phyloP scores from a whole-genome alignment of 1,140 invertebrate genomes.

The Elymnias hypermnestra region DNA sequence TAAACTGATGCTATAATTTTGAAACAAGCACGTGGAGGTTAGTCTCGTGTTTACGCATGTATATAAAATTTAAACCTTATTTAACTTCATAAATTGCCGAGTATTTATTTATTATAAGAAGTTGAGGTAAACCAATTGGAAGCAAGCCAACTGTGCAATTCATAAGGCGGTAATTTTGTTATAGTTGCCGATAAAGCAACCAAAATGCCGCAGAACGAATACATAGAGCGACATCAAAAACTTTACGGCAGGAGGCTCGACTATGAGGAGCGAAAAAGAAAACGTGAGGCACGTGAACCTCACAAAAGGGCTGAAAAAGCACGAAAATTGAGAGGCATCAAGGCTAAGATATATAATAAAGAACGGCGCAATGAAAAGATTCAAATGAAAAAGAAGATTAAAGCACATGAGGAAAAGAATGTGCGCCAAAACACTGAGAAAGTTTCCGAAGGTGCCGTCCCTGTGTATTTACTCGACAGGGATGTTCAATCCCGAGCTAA shows the following conservation, averaged over 20 bases:
- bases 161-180: constrained; percentile 62
- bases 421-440: constrained; percentile 91
- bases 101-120: too few relatives aligned
- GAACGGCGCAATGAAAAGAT: constrained; percentile 98
- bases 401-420: constrained; percentile 93
- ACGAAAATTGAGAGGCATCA: constrained; percentile 94
- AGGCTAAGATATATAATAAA: constrained; percentile 98
- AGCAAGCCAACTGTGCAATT: too few relatives aligned
- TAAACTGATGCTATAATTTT: too few relatives aligned
- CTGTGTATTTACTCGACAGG: constrained; percentile 97
- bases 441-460: constrained; percentile 92
- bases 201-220: constrained; percentile 99
- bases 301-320: constrained; percentile 94
- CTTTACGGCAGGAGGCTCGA: constrained; percentile 96
- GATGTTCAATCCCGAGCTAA: constrained; percentile 96
- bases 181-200: constrained; percentile 71
- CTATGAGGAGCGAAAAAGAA: constrained; percentile 98
- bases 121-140: too few relatives aligned
- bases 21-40: constrained; percentile 6
- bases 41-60: not conserved
- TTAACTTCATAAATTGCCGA: too few relatives aligned
- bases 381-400: constrained; percentile 99
- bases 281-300: constrained; percentile 94
- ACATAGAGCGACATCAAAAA: constrained; percentile 98
- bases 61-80: too few relatives aligned